Evolutionary conservation across 2,888 invertebrate genomes (phyloP), one percentile per base, ranked within the genome.

Genomic region (Sussaba pulchella): DNA sequence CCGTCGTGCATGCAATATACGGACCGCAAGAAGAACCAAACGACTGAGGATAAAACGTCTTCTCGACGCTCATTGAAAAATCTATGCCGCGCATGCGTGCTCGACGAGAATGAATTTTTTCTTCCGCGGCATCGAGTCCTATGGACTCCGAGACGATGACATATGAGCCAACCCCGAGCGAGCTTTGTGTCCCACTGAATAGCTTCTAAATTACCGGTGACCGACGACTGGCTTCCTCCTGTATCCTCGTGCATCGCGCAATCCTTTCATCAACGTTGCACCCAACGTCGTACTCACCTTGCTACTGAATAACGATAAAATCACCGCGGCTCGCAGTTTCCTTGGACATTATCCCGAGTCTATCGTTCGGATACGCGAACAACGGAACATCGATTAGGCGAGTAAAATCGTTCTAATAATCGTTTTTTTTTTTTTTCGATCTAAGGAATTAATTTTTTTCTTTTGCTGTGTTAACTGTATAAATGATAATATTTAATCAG

Each of bases 111-210:
- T 71, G 66, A 50, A 45, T 41, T 67, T 66, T 74, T 83, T 80
- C 78, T 69, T 72, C 64, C 80, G 52, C 63, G 69, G 12, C 78
- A 67, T 82, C 74, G 74, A 85, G 77, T 85, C 77, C 85, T 19
- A 61, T 83, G 86, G 76, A 64, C 70, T 61, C 54, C 72, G 86
- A n/a, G 89, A 88, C 89, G 88, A 91, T 91, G 90, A 90, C 90
- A 88, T 91, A 89, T 88, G 89, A 88, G 88, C 89, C 88, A 88
- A n/a, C 88, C 87, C 88, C 86, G 87, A 77, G 72, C 81, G 36
- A 67, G 85, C 89, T 90, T 91, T 91, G 91, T 90, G 87, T 84
- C 87, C 82, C 78, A 76, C 85, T 91, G 91, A 91, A 91, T 91
- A 87, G 88, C 87, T 74, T 88, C 89, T 87, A 91, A 90, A 91